phyloP scores from a whole-genome alignment of 2,888 invertebrate genomes.

The Xestia rhomboidea region DNA sequence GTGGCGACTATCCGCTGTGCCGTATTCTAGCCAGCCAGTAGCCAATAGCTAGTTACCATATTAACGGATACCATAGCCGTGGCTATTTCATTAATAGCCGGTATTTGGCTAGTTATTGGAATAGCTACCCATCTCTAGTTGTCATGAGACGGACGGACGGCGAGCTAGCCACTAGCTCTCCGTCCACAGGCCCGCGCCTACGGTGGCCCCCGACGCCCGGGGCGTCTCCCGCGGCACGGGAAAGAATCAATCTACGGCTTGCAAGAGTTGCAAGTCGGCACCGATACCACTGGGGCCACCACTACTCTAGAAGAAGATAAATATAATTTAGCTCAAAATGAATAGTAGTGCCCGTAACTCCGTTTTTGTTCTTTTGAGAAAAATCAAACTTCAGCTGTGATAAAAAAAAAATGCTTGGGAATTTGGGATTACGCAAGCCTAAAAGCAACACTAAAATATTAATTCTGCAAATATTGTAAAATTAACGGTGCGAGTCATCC shows the following conservation, averaged over 20 bases:
- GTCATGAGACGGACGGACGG: too few relatives aligned
- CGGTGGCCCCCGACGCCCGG: too few relatives aligned
- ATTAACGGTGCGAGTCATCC: slow-evolving; percentile 3
- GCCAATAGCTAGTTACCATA: too few relatives aligned
- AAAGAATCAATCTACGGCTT: background rate
- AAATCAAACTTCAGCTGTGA: background rate
- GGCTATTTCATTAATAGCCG: too few relatives aligned
- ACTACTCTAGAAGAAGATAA: background rate
- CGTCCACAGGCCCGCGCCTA: too few relatives aligned
- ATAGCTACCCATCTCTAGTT: too few relatives aligned
- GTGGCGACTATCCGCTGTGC: too few relatives aligned
- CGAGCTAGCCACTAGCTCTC: too few relatives aligned
- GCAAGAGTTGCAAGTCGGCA: background rate
- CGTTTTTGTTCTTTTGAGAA: background rate
- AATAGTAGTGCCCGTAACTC: background rate
- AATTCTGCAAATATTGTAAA: background rate
- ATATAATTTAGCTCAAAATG: background rate
- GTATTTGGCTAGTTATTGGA: too few relatives aligned
- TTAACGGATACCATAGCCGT: too few relatives aligned
- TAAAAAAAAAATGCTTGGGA: background rate
- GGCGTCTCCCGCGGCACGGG: too few relatives aligned
- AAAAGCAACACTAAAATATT: background rate
- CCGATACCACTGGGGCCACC: background rate
- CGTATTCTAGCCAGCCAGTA: too few relatives aligned
- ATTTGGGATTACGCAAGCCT: background rate